Base-by-base conservation (phyloP, 2,888 invertebrate genomes). In the Scotopteryx bipunctaria region DNA sequence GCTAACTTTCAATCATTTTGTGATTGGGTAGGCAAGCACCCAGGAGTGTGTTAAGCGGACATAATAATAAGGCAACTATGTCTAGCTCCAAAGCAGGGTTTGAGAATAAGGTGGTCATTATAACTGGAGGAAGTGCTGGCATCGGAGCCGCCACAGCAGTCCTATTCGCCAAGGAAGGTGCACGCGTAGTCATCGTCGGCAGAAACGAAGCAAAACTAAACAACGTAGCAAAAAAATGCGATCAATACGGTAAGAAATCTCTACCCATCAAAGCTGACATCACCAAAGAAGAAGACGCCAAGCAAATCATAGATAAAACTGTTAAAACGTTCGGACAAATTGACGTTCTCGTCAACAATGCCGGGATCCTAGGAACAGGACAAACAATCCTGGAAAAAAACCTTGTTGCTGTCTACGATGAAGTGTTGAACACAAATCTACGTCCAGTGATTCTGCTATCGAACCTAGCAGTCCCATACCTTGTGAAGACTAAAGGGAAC, bases 131-230 rank as follows among this genome's bases (percentile, higher is more conserved):
- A 0, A 93, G 93, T 68, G 93, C 93, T 2, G 94, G 94, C 0
- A 94, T 95, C 32, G 95, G 95, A 1, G 92, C 92, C 0, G 92
- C 92, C 0, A 91, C 93, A 0, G 94, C 94, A 0, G 60, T 92
- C 0, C 83, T 91, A 31, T 93, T 95, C 59, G 91, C 93, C 6
- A 71, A 66, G 50, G 68, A 76, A 61, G 66, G 67, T 0, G 72
- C 78, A 0, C 43, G 63, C 3, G 67, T 80, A 1, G 71, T 65
- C 0, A 62, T 76, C 1, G 69, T 73, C 3, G 79, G 70, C 8
- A 61, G 73, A 36, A 73, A 73, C 35, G 55, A 67, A 50, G 33
- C 25, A 0, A 78, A 76, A 44, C 62, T 75, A 0, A 38, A 55
- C 0, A 58, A 58, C 2, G 68, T 76, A 0, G 48, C 59, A 0